Conservation (phyloP, 2,888 invertebrate species). For the Xanthia icteritia region DNA sequence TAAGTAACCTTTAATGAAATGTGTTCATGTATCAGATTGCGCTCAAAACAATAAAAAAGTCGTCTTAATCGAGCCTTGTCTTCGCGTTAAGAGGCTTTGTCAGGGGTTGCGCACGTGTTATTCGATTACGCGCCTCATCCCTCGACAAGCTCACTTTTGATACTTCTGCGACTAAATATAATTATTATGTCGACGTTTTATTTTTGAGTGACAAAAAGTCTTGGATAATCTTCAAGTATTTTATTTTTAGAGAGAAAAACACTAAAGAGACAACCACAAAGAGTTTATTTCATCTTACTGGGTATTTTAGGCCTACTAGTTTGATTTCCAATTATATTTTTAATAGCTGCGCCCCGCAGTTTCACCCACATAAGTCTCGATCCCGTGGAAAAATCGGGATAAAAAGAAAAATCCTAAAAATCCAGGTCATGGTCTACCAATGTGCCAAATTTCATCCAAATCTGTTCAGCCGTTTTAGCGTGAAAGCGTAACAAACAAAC, state of each 20-base stretch:
- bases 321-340: not conserved
- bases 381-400: too few relatives aligned
- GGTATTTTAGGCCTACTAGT: not conserved
- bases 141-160: slow-evolving; percentile 24
- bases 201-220: slow-evolving; percentile 1
- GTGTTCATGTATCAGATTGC: slow-evolving; percentile 28
- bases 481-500: too few relatives aligned
- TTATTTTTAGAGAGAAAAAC: not conserved
- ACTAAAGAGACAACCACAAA: not conserved
- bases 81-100: slow-evolving; percentile 53
- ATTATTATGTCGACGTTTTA: not conserved
- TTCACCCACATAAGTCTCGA: too few relatives aligned
- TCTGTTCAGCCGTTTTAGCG: too few relatives aligned
- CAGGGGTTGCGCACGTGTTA: slow-evolving; percentile 41
- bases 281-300: not conserved
- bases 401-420: too few relatives aligned
- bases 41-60: slow-evolving; percentile 52
- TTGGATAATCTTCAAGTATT: not conserved
- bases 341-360: too few relatives aligned
- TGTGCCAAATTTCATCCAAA: too few relatives aligned
- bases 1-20: slow-evolving; percentile 4
- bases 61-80: slow-evolving; percentile 46
- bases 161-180: slow-evolving; percentile 20
- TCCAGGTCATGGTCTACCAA: too few relatives aligned
- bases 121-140: slow-evolving; percentile 48